Evolutionary conservation across 1,140 invertebrate species (phyloP).

Genomic region (Eueides isabella): DNA sequence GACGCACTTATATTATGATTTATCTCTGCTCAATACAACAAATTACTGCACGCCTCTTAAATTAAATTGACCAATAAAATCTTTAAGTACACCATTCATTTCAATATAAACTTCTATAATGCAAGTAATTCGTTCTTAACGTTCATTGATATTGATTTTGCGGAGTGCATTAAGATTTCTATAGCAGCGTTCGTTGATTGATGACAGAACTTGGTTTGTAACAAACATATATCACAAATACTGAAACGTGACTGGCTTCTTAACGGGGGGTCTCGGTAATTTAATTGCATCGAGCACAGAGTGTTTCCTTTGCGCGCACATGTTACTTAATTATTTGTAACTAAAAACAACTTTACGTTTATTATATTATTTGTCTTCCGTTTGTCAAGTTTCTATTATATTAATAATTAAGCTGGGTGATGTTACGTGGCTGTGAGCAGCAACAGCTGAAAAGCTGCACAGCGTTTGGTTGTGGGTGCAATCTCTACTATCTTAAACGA

Average conservation of each 20-base stretch:
- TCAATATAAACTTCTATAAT: slow-evolving; percentile 7
- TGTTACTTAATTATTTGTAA: slow-evolving; percentile 3
- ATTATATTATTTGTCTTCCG: neutral
- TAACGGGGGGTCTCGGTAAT: slow-evolving; percentile 24
- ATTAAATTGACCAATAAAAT: neutral
- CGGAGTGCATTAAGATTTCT: slow-evolving; percentile 12
- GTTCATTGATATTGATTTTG: slow-evolving; percentile 14
- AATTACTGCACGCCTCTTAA: neutral
- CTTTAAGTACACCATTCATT: neutral
- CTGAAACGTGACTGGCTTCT: slow-evolving; percentile 34
- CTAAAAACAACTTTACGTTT: neutral
- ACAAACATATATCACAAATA: slow-evolving; percentile 35
- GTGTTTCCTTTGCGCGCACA: neutral
- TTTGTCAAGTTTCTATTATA: no score
- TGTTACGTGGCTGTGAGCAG: no score
- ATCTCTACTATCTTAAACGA: no score
- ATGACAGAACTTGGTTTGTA: slow-evolving; percentile 24
- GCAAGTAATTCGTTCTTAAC: neutral
- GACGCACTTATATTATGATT: neutral
- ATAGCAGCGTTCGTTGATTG: slow-evolving; percentile 25
- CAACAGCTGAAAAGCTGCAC: no score
- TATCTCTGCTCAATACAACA: neutral
- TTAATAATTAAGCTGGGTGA: no score
- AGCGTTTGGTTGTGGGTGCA: no score
- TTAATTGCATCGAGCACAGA: slow-evolving; percentile 22